A percentile compares a stretch with the other conserved stretches of the same genome.
These are phyloP conservation scores for Drosophila chauvacae DNA, from an alignment of 1,140 invertebrate genomes.

Conservation along the genomic window DNA sequence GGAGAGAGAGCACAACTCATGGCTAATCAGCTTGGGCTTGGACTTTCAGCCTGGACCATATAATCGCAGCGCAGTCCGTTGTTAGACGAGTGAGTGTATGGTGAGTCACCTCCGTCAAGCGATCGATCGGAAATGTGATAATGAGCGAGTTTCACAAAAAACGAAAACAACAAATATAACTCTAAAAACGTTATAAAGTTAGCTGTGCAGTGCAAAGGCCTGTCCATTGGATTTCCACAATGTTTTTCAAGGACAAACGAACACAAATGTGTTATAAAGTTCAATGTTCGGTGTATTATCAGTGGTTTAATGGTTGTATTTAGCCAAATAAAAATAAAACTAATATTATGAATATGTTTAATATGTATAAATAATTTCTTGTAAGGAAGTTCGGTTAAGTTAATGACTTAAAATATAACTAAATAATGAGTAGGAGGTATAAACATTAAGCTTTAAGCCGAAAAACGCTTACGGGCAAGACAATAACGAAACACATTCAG, in stretches of 20 bases:
- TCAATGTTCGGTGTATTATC: conserved; percentile 46
- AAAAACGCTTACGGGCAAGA: conserved; percentile 46
- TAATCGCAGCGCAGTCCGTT: conserved; percentile 10
- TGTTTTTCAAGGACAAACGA: conserved; percentile 33
- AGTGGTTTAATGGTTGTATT: conserved; percentile 44
- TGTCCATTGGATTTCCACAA: conserved; percentile 32
- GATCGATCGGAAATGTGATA: conserved; percentile 12
- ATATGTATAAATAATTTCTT: conserved; percentile 21
- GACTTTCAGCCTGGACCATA: conserved; percentile 14
- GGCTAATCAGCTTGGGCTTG: conserved; percentile 31
- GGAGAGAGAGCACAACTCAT: conserved; percentile 37
- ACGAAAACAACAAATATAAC: neutral
- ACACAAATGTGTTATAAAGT: conserved; percentile 31
- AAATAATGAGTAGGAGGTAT: conserved; percentile 29
- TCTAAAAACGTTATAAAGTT: neutral
- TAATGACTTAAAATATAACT: conserved; percentile 23
- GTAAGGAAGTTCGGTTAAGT: conserved; percentile 16
- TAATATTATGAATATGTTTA: conserved; percentile 16
- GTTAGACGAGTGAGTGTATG: conserved; percentile 6
- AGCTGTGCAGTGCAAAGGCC: neutral
- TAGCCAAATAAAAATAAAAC: conserved; percentile 34
- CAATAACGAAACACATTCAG: conserved; percentile 41
- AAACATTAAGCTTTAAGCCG: conserved; percentile 41
- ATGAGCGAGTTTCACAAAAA: neutral
- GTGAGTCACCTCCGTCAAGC: conserved; percentile 16